Evolutionary conservation across 2,888 invertebrate species (phyloP), one percentile per base, ranked within the genome.

Genomic region (Lasioglossum calceatum): DNA sequence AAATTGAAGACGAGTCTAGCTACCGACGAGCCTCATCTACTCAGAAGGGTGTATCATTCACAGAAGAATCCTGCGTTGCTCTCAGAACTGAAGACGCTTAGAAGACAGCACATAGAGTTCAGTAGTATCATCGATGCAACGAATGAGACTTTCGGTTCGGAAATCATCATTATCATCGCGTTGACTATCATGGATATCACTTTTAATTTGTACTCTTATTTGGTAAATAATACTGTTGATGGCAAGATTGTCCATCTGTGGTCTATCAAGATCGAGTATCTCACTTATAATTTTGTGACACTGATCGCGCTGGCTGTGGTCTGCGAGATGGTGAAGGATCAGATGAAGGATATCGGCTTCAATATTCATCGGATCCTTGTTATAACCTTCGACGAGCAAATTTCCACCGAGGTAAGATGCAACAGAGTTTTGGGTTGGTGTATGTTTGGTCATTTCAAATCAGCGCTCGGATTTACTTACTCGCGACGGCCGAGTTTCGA

Each of bases 1-100:
- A 2, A 87, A 93, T 73, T 94, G 4, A 91, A 88, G 67, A 71
- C 86, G 0, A 86, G 81, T 42, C 76, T 93, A 10, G n/a, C 88
- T 0, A 89, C 70, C 5, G 93, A 94, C 27, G 92, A 93, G 39
- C 91, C 93, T 10, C 93, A 94, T 84, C 85, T 94, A 4, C 81
- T 94, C 3, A 86, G 94, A 5, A 90, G 92, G n/a, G 87, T 93
- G 27, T 95, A 92, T 76, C 93, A 94, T 73, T 89, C 93, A 54
- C 90, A 91, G 23, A 88, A 87, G 12, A 93, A 94, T 91, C 89
- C 91, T 4, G 16, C 90, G 2, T 84, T 94, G 8, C 47, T 94
- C 10, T 50, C 90, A n/a, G 91, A 92, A 54, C 77, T 94, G 2
- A 90, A 91, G 8, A 79, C 84, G 0, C 81, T 94, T 36, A 92